Evolutionary conservation across 2,797 vertebrate species (phyloP).

Genomic region (Paratrypauchen microcephalus): DNA sequence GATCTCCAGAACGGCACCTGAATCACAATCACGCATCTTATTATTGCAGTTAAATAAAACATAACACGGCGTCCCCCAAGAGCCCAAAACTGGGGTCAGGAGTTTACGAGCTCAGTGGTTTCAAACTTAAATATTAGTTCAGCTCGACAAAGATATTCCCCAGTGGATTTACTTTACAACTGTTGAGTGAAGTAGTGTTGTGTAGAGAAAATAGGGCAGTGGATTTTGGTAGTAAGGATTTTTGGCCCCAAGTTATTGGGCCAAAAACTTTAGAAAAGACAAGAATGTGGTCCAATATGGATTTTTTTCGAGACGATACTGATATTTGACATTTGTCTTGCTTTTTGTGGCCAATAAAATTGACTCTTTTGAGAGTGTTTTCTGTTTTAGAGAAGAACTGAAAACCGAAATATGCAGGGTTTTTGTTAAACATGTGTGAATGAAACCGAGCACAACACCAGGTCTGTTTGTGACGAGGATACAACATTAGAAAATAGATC

Average conservation of each 20-base stretch:
- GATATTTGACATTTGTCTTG: no score
- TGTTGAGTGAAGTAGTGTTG: not conserved
- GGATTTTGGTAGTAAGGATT: not conserved
- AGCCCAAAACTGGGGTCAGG: not conserved
- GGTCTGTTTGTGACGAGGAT: no score
- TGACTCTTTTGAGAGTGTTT: no score
- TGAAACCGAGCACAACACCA: no score
- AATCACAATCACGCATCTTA: conserved; percentile 5
- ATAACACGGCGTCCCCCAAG: not conserved
- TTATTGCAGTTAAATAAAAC: conserved; percentile 8
- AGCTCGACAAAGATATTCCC: not conserved
- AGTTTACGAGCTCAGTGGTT: conserved; percentile 6
- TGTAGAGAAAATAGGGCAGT: not conserved
- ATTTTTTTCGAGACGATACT: no score
- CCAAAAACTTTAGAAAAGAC: not conserved
- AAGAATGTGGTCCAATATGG: no score
- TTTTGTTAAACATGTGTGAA: no score
- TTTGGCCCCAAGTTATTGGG: not conserved
- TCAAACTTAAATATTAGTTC: not conserved
- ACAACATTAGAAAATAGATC: no score
- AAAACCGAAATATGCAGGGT: no score
- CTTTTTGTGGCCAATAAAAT: no score
- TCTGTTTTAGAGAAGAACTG: no score
- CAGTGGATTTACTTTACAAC: not conserved
- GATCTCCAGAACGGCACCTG: conserved; percentile 9